Evolutionary conservation across 2,797 vertebrate genomes (phyloP), one percentile per base, ranked within the genome.

Genomic region (Anguilla pacifica): DNA sequence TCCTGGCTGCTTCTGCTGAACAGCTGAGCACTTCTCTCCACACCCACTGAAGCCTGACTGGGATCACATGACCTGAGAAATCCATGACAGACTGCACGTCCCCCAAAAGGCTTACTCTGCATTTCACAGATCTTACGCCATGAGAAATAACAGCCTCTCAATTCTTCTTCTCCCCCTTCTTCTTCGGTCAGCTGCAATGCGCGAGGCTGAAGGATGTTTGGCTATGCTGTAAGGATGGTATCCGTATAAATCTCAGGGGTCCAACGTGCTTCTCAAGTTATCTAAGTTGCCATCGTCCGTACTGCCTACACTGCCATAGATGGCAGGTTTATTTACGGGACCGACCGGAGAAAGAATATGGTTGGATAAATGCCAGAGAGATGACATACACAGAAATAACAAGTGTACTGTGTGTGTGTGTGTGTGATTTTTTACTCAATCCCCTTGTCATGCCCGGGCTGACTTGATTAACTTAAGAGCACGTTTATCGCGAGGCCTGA

Each of bases 401-500:
- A 49, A 81, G 46, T 49, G 6, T 49, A 49, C 17, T 46, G 39
- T 81, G 77, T 51, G 39, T 67, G 31, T 64, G 61, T 64, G 61
- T 67, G 17, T 67, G 61, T 67, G 61, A 64, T 83, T 61, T 82
- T 46, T 15, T 17, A 19, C 43, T 87, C n/a, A 53, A 61, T 28
- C 82, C 13, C 57, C 57, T n/a, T 83, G 79, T 49, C 55, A 87
- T 39, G 25, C 15, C 57, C 79, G 59, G 77, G 77, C 39, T 67
- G 46, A 70, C 86, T 87, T 87, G 57, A 87, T 87, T 79, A 79
- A 79, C 74, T 79, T 79, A 79, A 59, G 82, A 83, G 61, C 57
- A 46, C 79, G 28, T 82, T 87, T 55, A 87, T 87, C 86, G 82
- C 46, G 9, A 28, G 28, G 49, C 51, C 39, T 39, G 39, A 55